Percentiles rank a stretch among this genome's conserved stretches.
These are phyloP conservation scores for Menura novaehollandiae DNA, from an alignment of 2,113 vertebrate species.

Conservation along the genomic window DNA sequence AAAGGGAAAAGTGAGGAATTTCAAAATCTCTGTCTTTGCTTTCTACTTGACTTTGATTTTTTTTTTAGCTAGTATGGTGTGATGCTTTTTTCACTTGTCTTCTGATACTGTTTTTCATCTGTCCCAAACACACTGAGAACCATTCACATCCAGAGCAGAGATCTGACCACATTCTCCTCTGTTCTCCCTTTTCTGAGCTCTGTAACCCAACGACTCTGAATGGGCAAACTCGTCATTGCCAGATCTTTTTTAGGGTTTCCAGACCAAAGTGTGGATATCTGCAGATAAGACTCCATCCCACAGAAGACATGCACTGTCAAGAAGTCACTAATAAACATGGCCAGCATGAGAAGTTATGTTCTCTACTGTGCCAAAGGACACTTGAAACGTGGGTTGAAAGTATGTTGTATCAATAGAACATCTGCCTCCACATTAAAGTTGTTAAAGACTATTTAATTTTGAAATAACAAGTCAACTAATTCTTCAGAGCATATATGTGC, in stretches of 20 bases:
- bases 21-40: neutral
- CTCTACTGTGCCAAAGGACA: neutral
- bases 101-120: neutral
- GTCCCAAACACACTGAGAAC: neutral
- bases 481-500: neutral
- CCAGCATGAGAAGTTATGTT: neutral
- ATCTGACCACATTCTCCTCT: neutral
- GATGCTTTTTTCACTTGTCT: neutral
- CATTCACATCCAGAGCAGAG: neutral
- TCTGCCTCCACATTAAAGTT: neutral
- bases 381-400: neutral
- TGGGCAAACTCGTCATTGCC: neutral
- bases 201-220: neutral
- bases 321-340: neutral
- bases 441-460: constrained; percentile 2
- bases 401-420: neutral
- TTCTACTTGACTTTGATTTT: neutral
- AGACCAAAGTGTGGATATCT: neutral
- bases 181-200: neutral
- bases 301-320: neutral
- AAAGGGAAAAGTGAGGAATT: neutral
- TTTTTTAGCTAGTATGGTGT: neutral
- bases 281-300: neutral
- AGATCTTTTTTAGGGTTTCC: neutral
- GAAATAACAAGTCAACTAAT: constrained; percentile 10